phyloP scores from a whole-genome alignment of 2,113 vertebrate genomes.

The Muscicapa adusta region DNA sequence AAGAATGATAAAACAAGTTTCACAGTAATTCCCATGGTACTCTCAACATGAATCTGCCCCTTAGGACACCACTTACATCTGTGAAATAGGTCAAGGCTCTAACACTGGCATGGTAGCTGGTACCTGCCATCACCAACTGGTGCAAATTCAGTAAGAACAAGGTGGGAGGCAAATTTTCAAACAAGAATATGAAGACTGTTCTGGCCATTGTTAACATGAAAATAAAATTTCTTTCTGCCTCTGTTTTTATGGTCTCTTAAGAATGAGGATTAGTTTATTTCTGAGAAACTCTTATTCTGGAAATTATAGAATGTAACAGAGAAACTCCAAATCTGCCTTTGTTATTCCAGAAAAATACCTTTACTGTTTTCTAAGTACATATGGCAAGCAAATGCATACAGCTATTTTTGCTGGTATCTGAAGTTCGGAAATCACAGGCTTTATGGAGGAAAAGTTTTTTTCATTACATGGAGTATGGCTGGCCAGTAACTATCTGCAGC shows the following conservation, averaged over 20 bases:
- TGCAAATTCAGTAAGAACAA: background rate
- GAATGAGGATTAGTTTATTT: background rate
- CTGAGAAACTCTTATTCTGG: background rate
- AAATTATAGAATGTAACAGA: background rate
- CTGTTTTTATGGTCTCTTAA: background rate
- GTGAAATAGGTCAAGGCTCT: background rate
- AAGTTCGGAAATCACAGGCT: background rate
- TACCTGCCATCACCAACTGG: background rate
- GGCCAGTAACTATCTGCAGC: background rate
- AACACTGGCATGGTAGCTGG: background rate
- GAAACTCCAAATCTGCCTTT: background rate
- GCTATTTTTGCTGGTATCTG: conserved; percentile 30
- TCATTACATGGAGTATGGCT: background rate
- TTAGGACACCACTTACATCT: background rate
- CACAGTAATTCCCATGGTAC: background rate
- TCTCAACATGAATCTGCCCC: background rate
- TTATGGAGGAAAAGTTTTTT: background rate
- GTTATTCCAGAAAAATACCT: background rate
- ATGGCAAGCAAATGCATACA: conserved; percentile 31
- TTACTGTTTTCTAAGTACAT: background rate
- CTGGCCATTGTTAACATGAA: background rate
- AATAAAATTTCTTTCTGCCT: background rate
- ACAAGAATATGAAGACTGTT: background rate
- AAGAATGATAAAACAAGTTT: background rate
- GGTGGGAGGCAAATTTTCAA: background rate